Evolutionary conservation across 1,140 invertebrate genomes (phyloP).

Genomic region (Magallana ariakensis): DNA sequence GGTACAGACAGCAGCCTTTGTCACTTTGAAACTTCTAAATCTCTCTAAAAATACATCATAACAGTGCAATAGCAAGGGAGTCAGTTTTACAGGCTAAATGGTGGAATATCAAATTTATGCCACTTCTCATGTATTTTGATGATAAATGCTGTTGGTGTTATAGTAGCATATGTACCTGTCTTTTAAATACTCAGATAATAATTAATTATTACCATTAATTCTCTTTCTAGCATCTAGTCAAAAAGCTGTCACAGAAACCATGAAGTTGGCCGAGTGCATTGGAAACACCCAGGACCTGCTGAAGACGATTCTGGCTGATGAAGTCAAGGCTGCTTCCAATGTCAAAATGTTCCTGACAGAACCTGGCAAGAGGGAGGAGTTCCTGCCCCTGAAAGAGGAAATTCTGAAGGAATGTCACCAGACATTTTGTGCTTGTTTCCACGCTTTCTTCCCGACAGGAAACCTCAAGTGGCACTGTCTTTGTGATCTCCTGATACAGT

Average conservation of each 20-base stretch:
- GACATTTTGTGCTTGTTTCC: slow-evolving; percentile 94
- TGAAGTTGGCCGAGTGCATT: slow-evolving; percentile 88
- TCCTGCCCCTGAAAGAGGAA: slow-evolving; percentile 72
- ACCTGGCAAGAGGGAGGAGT: slow-evolving; percentile 59
- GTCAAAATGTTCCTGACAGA: slow-evolving; percentile 69
- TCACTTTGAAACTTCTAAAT: no score
- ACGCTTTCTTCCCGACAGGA: slow-evolving; percentile 97
- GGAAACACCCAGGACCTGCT: slow-evolving; percentile 91
- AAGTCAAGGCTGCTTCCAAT: slow-evolving; percentile 62
- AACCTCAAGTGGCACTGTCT: slow-evolving; percentile 95
- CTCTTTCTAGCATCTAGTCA: slow-evolving; percentile 64
- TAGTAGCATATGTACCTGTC: no score
- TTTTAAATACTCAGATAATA: no score
- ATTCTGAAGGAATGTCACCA: slow-evolving; percentile 94
- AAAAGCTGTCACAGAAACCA: slow-evolving; percentile 74
- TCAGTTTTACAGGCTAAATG: no score
- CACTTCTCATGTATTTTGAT: no score
- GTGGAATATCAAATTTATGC: no score
- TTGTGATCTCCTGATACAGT: slow-evolving; percentile 89
- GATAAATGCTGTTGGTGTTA: no score
- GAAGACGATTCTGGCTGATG: slow-evolving; percentile 90
- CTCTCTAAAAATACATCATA: no score
- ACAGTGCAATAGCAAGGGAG: no score
- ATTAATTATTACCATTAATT: not conserved
- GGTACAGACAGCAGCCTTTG: slow-evolving; percentile 67